A percentile compares a stretch with the other conserved stretches of the same genome.
These are phyloP conservation scores for Cyclura pinguis DNA, from an alignment of 2,797 vertebrate genomes.

Conservation along the genomic window DNA sequence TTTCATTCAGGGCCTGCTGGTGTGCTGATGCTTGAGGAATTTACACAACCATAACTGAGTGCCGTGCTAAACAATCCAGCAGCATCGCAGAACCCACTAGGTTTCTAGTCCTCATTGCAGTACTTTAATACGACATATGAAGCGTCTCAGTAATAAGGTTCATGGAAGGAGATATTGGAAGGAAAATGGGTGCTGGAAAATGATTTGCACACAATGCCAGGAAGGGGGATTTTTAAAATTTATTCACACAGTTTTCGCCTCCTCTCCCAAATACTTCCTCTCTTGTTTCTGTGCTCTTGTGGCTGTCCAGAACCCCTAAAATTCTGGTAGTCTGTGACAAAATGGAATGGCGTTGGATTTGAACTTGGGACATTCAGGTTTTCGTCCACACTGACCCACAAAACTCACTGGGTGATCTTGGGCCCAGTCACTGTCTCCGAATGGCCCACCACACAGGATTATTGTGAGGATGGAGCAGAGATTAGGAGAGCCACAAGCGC, in stretches of 20 bases:
- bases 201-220: neutral
- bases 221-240: neutral
- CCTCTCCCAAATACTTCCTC: neutral
- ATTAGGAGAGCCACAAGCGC: no score
- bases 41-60: neutral
- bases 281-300: no score
- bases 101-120: neutral
- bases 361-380: no score
- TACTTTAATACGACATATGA: neutral
- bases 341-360: no score
- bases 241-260: neutral
- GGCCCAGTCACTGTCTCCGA: no score
- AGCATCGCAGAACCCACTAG: neutral
- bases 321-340: no score
- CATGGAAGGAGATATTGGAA: no score
- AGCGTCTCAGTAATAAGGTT: neutral
- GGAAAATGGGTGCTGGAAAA: neutral
- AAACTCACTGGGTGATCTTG: no score
- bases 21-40: neutral
- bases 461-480: no score
- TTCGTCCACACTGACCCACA: no score
- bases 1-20: neutral
- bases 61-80: neutral
- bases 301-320: no score
- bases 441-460: no score